Evolutionary conservation across 53 echinoderm and acorn worm genomes (phyloP).

Genomic region (Henricia sp.): DNA sequence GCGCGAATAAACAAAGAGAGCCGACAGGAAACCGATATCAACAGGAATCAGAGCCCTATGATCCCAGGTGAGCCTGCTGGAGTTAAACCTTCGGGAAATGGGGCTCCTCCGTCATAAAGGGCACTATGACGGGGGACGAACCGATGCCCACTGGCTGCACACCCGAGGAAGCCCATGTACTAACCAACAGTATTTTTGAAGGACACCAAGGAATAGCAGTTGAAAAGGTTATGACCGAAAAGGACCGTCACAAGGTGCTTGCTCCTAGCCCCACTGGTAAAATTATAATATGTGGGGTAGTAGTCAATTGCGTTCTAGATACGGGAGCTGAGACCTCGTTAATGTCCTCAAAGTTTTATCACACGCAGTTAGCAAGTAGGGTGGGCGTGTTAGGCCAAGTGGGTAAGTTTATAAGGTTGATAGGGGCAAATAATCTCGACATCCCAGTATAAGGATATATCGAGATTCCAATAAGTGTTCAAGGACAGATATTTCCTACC

Average conservation of each 20-base stretch:
- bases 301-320: constrained; percentile 13
- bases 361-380: not conserved
- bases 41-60: not conserved
- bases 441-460: constrained; percentile 16
- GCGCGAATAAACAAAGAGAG: not conserved
- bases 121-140: not conserved
- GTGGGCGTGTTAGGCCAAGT: not conserved
- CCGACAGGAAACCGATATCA: not conserved
- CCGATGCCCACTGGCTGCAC: not conserved
- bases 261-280: not conserved
- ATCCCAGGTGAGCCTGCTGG: not conserved
- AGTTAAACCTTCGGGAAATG: constrained; percentile 9
- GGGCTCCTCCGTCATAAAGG: constrained; percentile 9
- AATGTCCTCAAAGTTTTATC: constrained; percentile 4
- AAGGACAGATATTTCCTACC: not conserved
- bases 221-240: constrained; percentile 9
- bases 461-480: not conserved
- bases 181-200: not conserved
- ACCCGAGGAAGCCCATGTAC: not conserved
- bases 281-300: constrained; percentile 5
- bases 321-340: constrained; percentile 21
- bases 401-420: not conserved
- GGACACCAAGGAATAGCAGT: not conserved
- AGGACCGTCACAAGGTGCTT: constrained; percentile 14
- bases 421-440: constrained; percentile 14